Evolutionary conservation across 1,140 invertebrate species (phyloP).

Genomic region (Brachionus rotundiformis): DNA sequence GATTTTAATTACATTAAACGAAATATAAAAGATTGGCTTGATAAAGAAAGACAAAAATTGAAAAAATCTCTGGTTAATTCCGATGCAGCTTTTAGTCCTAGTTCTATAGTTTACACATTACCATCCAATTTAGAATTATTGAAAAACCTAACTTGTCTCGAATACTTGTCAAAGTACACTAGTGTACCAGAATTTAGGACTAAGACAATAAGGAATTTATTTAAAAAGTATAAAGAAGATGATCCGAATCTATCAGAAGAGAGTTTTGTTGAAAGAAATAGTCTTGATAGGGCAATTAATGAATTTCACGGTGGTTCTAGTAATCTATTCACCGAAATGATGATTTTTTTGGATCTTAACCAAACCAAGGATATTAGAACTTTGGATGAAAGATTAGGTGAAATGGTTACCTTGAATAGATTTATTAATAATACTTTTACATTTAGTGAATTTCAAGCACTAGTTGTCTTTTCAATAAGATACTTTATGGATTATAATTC

Average conservation of each 20-base stretch:
- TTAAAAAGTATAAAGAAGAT: not conserved
- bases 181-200: not conserved
- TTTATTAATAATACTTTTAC: not conserved
- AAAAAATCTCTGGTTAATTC: not conserved
- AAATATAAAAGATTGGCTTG: not conserved
- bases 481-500: not conserved
- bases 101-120: not conserved
- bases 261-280: not conserved
- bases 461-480: not conserved
- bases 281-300: not conserved
- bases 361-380: not conserved
- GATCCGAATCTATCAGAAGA: not conserved
- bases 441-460: not conserved
- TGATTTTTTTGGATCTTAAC: conserved; percentile 10
- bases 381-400: not conserved
- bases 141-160: not conserved
- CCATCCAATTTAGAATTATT: not conserved
- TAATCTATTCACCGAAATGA: not conserved
- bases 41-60: not conserved
- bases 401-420: not conserved
- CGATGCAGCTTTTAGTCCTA: not conserved
- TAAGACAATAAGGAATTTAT: not conserved
- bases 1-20: not conserved
- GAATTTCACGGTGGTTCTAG: not conserved
- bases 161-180: not conserved